phyloP scores from a whole-genome alignment of 92 coral and sea anemone species.

The Palythoa grandis region DNA sequence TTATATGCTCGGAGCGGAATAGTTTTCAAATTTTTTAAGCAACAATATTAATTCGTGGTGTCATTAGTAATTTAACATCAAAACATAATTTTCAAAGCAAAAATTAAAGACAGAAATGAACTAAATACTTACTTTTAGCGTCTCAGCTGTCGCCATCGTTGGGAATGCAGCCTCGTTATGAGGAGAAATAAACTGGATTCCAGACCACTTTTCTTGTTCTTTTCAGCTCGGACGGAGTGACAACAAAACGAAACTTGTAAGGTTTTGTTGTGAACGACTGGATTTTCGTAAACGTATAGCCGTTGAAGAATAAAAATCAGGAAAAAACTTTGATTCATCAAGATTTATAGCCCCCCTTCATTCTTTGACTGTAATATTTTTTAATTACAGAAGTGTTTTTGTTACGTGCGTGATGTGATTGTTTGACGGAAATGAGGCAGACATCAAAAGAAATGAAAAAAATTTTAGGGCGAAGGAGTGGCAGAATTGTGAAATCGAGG shows the following conservation, averaged over 20 bases:
- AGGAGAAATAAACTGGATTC: slow-evolving; percentile 59
- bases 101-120: slow-evolving; percentile 80
- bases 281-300: neutral
- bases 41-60: slow-evolving; percentile 7
- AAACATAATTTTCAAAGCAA: slow-evolving; percentile 47
- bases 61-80: slow-evolving; percentile 30
- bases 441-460: slow-evolving; percentile 26
- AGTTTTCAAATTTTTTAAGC: slow-evolving; percentile 12
- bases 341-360: neutral
- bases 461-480: slow-evolving; percentile 5
- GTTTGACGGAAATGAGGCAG: slow-evolving; percentile 32
- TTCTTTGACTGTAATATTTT: slow-evolving; percentile 1
- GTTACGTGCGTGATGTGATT: slow-evolving; percentile 33
- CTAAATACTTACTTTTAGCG: slow-evolving; percentile 94
- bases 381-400: slow-evolving; percentile 12
- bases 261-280: neutral
- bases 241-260: neutral
- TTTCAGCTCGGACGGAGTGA: slow-evolving; percentile 5
- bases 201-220: slow-evolving; percentile 40
- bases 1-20: slow-evolving; percentile 11
- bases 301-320: neutral
- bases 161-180: slow-evolving; percentile 89
- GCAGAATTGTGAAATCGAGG: slow-evolving; percentile 30
- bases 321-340: neutral
- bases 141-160: slow-evolving; percentile 99